Percentiles rank a stretch among this genome's conserved stretches.
Evolutionary conservation across 2,113 vertebrate species (phyloP).

Genomic region (Thalassarche chlororhynchos): DNA sequence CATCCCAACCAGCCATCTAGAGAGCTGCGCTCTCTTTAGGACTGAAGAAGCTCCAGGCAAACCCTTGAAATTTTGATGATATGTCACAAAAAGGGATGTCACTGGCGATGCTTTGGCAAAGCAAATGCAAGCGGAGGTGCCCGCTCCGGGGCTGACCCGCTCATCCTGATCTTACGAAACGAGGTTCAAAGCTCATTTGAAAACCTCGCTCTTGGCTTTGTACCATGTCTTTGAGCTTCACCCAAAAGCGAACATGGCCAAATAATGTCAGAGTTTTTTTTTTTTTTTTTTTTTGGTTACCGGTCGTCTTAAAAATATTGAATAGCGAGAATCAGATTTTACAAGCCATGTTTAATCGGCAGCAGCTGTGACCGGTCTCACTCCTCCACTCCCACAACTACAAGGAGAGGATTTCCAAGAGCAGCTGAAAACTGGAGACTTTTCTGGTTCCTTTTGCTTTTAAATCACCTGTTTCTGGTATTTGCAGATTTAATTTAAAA

Average conservation of each 20-base stretch:
- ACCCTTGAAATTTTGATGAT: background rate
- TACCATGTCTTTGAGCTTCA: background rate
- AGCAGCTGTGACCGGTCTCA: background rate
- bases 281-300: background rate
- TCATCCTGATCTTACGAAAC: background rate
- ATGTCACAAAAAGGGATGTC: background rate
- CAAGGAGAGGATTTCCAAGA: background rate
- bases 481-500: background rate
- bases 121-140: background rate
- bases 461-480: background rate
- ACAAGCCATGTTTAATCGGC: background rate
- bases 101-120: background rate
- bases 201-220: background rate
- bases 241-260: accelerated
- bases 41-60: background rate
- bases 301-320: background rate
- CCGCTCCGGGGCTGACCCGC: accelerated
- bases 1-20: background rate
- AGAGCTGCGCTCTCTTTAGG: background rate
- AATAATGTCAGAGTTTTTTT: background rate
- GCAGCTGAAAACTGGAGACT: background rate
- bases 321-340: background rate
- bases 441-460: background rate
- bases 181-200: accelerated
- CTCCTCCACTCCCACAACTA: background rate